phyloP scores from a whole-genome alignment of 2,113 vertebrate species.

The Reinhardtius hippoglossoides region DNA sequence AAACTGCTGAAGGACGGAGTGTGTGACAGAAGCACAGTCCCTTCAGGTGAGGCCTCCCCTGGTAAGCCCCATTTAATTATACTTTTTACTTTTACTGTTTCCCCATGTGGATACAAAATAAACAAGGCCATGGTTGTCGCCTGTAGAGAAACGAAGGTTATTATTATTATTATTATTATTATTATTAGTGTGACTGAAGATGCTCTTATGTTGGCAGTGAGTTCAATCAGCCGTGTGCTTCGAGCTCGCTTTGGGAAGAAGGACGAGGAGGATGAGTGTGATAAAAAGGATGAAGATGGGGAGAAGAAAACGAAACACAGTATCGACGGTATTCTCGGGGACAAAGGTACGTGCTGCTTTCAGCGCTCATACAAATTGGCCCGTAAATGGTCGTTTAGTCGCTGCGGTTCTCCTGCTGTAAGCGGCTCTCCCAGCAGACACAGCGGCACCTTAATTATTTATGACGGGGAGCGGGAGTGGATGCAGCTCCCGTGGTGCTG shows the following conservation, averaged over 20 bases:
- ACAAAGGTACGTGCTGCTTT: slow-evolving; percentile 89
- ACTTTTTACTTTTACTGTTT: too few species aligned
- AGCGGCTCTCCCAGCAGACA: slow-evolving; percentile 52
- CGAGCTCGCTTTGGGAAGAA: slow-evolving; percentile 97
- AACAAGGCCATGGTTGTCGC: not conserved
- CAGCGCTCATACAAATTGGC: slow-evolving; percentile 45
- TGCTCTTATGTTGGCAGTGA: slow-evolving; percentile 85
- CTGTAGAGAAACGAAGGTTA: not conserved
- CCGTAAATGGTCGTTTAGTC: slow-evolving; percentile 49
- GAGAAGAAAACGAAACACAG: slow-evolving; percentile 98
- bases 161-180: not conserved
- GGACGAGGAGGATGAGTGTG: slow-evolving; percentile 91
- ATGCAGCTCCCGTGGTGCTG: slow-evolving; percentile 80
- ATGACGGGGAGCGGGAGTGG: slow-evolving; percentile 60
- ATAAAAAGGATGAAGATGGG: slow-evolving; percentile 94
- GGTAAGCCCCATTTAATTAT: slow-evolving; percentile 75
- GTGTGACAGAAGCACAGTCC: slow-evolving; percentile 94
- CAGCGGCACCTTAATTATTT: slow-evolving; percentile 80
- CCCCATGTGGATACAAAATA: too few species aligned
- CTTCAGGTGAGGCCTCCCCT: slow-evolving; percentile 95
- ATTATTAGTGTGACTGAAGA: slow-evolving; percentile 1
- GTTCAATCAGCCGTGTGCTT: slow-evolving; percentile 98
- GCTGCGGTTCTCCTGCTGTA: slow-evolving; percentile 10
- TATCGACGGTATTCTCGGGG: slow-evolving; percentile 95
- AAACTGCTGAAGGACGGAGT: slow-evolving; percentile 94